phyloP scores from a whole-genome alignment of 2,888 invertebrate species.

The Scaptomyza tumidula region DNA sequence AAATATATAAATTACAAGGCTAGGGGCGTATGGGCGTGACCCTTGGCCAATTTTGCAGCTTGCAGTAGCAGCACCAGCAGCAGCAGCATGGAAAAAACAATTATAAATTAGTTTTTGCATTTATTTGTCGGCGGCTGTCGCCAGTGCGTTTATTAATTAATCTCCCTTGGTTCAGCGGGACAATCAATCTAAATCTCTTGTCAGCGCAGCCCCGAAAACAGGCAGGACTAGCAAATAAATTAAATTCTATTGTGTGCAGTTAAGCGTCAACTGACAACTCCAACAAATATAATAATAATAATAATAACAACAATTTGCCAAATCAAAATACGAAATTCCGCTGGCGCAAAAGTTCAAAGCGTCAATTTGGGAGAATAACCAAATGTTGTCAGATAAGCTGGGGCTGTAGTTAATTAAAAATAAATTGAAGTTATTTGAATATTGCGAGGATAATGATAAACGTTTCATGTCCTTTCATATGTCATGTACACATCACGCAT shows the following conservation, averaged over 20 bases:
- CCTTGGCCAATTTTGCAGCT: slow-evolving; percentile 38
- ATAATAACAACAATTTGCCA: slow-evolving; percentile 7
- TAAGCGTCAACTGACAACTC: slow-evolving; percentile 34
- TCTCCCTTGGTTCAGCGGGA: slow-evolving; percentile 31
- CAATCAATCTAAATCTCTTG: slow-evolving; percentile 78
- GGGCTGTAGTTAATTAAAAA: slow-evolving; percentile 70
- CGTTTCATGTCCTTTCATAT: slow-evolving; percentile 9
- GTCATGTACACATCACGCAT: slow-evolving; percentile 49
- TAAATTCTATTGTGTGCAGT: slow-evolving; percentile 62
- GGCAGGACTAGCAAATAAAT: slow-evolving; percentile 59
- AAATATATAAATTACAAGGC: slow-evolving; percentile 47
- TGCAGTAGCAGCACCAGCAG: slow-evolving; percentile 19
- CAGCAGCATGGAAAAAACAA: slow-evolving; percentile 37
- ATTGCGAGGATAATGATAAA: slow-evolving; percentile 57
- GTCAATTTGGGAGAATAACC: slow-evolving; percentile 25
- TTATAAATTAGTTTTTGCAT: slow-evolving; percentile 59
- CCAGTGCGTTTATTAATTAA: slow-evolving; percentile 60
- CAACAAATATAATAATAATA: neutral
- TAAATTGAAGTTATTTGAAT: slow-evolving; percentile 72
- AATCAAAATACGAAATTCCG: slow-evolving; percentile 21
- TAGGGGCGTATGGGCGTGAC: slow-evolving; percentile 18
- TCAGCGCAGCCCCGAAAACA: slow-evolving; percentile 55
- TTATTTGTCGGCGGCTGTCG: slow-evolving; percentile 37
- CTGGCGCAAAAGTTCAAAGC: slow-evolving; percentile 46
- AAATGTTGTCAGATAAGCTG: slow-evolving; percentile 32